Conservation (phyloP, 2,888 invertebrate species). For the Coremacera marginata region DNA sequence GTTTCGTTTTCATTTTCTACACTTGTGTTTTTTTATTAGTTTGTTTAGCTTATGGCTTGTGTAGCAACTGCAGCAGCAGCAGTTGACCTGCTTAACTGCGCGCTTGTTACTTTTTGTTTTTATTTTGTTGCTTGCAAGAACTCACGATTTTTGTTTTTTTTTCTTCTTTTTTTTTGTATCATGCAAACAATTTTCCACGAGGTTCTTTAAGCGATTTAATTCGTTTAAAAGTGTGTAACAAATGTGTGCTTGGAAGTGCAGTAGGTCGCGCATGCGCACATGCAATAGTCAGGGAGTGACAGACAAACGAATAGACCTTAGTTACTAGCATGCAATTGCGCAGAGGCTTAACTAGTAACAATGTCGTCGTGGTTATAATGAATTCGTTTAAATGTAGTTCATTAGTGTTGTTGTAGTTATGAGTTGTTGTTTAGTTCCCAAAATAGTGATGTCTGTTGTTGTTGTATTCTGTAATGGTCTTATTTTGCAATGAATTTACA, state of each 20-base stretch:
- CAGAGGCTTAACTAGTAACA: not conserved
- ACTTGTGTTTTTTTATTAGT: not conserved
- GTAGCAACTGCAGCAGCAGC: not conserved
- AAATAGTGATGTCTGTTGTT: too few relatives aligned
- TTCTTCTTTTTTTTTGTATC: slow-evolving; percentile 6
- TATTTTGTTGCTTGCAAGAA: not conserved
- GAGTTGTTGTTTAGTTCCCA: not conserved
- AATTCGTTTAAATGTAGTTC: slow-evolving; percentile 19
- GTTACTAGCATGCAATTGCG: not conserved
- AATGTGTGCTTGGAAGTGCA: slow-evolving; percentile 9
- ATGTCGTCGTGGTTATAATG: slow-evolving; percentile 2
- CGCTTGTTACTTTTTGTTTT: not conserved
- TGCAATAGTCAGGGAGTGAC: not conserved
- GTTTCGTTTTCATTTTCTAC: not conserved
- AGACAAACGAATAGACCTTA: not conserved
- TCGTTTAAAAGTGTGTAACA: slow-evolving; percentile 17
- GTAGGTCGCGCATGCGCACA: slow-evolving; percentile 29
- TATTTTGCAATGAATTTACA: not conserved
- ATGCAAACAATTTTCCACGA: not conserved
- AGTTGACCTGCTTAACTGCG: slow-evolving; percentile 27
- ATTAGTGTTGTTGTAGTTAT: not conserved
- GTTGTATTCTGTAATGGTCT: not conserved
- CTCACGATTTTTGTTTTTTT: slow-evolving; percentile 2
- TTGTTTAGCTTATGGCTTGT: not conserved
- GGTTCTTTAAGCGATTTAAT: slow-evolving; percentile 11